These are phyloP conservation scores for Chrysopilus asiliformis DNA, from an alignment of 2,888 invertebrate species.

Conservation along the genomic window DNA sequence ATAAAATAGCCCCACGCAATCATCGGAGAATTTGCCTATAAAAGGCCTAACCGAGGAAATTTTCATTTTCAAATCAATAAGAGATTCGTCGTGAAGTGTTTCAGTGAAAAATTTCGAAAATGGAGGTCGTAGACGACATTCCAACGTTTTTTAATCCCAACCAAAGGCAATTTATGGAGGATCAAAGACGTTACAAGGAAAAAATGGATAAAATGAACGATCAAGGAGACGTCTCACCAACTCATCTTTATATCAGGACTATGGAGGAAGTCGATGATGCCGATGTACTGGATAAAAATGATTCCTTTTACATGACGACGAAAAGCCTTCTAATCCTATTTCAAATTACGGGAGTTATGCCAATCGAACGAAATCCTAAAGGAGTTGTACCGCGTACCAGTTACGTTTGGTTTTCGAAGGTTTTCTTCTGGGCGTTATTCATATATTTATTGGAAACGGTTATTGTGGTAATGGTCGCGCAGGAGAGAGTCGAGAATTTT, in stretches of 20 bases:
- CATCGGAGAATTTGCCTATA: too few species aligned
- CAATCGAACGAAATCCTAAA: conserved; percentile 50
- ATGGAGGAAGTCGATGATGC: conserved; percentile 33
- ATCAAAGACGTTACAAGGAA: conserved; percentile 29
- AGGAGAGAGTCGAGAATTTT: conserved; percentile 42
- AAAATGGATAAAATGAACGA: conserved; percentile 20
- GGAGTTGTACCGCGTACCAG: conserved; percentile 40
- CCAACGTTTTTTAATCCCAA: conserved; percentile 37
- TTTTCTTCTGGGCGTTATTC: conserved; percentile 52
- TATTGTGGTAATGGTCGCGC: conserved; percentile 40
- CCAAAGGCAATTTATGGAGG: conserved; percentile 33
- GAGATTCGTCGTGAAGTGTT: too few species aligned
- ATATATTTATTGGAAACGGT: conserved; percentile 48
- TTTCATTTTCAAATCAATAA: too few species aligned
- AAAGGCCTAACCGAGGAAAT: too few species aligned
- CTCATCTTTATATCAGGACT: conserved; percentile 2
- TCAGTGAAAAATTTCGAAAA: too few species aligned
- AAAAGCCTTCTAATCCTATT: conserved; percentile 56
- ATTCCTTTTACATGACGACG: conserved; percentile 56
- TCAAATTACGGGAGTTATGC: conserved; percentile 65
- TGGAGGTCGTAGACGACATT: too few species aligned
- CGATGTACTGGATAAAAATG: conserved; percentile 48
- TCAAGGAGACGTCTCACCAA: conserved; percentile 7
- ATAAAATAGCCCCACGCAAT: too few species aligned
- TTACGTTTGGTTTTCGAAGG: conserved; percentile 51